Conservation (phyloP, 1,140 invertebrate species). For the Nixonia krombeini region DNA sequence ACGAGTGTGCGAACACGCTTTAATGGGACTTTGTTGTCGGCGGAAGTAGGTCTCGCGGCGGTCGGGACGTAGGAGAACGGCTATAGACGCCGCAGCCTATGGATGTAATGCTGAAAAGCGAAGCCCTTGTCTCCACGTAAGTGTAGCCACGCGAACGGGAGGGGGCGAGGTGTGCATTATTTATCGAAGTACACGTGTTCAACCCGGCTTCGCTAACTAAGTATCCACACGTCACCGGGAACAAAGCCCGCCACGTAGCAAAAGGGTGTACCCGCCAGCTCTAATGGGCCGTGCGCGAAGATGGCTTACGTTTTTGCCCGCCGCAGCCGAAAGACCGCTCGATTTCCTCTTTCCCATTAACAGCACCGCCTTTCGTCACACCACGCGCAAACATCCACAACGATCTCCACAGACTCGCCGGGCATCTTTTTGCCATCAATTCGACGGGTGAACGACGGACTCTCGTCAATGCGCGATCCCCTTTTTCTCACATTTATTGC, state of each 20-base stretch:
- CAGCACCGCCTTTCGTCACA: too few relatives aligned
- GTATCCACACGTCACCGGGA: slow-evolving; percentile 29
- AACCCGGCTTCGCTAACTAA: slow-evolving; percentile 52
- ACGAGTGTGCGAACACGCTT: background rate
- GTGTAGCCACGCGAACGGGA: slow-evolving; percentile 46
- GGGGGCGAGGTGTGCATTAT: slow-evolving; percentile 64
- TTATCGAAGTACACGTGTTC: slow-evolving; percentile 69
- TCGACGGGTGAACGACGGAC: too few relatives aligned
- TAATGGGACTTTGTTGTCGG: background rate
- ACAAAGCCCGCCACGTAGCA: slow-evolving; percentile 27
- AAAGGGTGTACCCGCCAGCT: slow-evolving; percentile 25
- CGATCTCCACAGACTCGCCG: too few relatives aligned
- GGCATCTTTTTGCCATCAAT: too few relatives aligned
- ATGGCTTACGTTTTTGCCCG: slow-evolving; percentile 17
- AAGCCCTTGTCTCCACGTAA: slow-evolving; percentile 58
- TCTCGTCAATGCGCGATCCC: too few relatives aligned
- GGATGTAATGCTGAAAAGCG: slow-evolving; percentile 49
- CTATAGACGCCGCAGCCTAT: slow-evolving; percentile 44
- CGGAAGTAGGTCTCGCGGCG: background rate
- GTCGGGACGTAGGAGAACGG: slow-evolving; percentile 8
- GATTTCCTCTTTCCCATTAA: background rate
- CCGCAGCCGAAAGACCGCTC: background rate
- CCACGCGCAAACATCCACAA: too few relatives aligned
- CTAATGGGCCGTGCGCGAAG: slow-evolving; percentile 29
- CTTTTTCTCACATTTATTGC: too few relatives aligned